Conservation (phyloP, 2,113 vertebrate species). For the Phaethon lepturus region DNA sequence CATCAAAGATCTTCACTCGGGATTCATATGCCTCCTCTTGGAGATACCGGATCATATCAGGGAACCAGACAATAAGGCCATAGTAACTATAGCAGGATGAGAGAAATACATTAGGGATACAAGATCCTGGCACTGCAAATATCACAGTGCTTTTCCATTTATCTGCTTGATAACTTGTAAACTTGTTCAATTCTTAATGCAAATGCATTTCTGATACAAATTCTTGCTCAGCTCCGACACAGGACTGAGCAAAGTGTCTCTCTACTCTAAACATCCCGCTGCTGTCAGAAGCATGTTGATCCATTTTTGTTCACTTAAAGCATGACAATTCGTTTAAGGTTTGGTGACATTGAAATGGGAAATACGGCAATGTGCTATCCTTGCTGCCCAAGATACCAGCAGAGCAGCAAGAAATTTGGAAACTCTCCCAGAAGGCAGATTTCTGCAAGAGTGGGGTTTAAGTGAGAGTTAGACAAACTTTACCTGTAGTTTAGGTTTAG, state of each 20-base stretch:
- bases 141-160: neutral
- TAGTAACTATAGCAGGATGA: constrained; percentile 83
- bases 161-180: neutral
- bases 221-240: neutral
- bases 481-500: neutral
- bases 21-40: constrained; percentile 92
- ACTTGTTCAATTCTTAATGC: neutral
- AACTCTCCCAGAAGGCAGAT: neutral
- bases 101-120: neutral
- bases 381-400: neutral
- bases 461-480: neutral
- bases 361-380: neutral
- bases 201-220: neutral
- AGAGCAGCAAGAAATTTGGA: neutral
- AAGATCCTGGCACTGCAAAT: neutral
- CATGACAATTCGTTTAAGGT: neutral
- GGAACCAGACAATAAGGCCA: constrained; percentile 96
- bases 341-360: neutral
- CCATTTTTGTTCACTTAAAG: neutral
- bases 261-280: neutral
- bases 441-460: neutral
- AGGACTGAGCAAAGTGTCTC: neutral
- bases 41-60: constrained; percentile 95
- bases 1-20: constrained; percentile 84
- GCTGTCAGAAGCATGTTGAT: neutral